These are phyloP conservation scores for Drosophila melanica DNA, from an alignment of 1,140 invertebrate genomes.

Conservation along the genomic window DNA sequence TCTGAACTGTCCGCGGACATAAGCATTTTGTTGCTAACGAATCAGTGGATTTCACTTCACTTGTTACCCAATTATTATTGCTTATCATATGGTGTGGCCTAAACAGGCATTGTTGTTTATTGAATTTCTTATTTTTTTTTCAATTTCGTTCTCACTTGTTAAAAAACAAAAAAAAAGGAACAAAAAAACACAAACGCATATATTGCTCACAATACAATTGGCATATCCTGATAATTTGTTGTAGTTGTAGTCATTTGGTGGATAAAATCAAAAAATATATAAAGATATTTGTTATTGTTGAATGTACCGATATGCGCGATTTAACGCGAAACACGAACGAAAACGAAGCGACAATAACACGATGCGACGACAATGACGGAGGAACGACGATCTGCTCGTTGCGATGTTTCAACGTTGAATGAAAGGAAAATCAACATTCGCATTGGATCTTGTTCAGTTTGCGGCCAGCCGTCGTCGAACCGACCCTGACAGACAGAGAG, in stretches of 20 bases:
- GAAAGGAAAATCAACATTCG: conserved; percentile 83
- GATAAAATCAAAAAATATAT: not conserved
- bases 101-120: conserved; percentile 40
- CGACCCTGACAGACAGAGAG: conserved; percentile 63
- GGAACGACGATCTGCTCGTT: conserved; percentile 73
- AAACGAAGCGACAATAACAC: conserved; percentile 25
- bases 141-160: no score
- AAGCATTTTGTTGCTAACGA: conserved; percentile 66
- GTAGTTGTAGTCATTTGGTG: conserved; percentile 11
- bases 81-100: conserved; percentile 13
- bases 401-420: conserved; percentile 77
- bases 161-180: not conserved
- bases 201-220: conserved; percentile 14
- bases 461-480: conserved; percentile 46
- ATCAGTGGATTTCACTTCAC: not conserved
- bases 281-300: not conserved
- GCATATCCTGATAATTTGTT: conserved; percentile 24
- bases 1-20: conserved; percentile 84
- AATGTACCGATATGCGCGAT: conserved; percentile 17
- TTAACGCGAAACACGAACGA: conserved; percentile 39
- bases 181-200: conserved; percentile 4
- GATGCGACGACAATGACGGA: conserved; percentile 20
- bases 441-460: conserved; percentile 83
- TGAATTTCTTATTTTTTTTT: no score
- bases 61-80: not conserved